Evolutionary conservation across 2,797 vertebrate species (phyloP).

Genomic region (Babyrousa celebensis): DNA sequence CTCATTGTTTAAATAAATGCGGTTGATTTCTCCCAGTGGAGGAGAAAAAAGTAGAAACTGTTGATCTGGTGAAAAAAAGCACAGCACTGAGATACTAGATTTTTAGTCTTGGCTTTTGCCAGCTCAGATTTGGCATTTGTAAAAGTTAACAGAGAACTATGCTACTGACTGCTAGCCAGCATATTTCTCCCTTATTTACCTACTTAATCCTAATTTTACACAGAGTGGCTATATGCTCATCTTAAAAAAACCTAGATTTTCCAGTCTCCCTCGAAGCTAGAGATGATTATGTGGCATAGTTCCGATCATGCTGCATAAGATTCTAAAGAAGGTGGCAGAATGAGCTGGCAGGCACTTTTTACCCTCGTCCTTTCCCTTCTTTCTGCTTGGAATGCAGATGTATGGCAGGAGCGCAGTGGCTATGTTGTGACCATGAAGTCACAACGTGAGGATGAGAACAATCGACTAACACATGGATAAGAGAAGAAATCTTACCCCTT

Average conservation of each 20-base stretch:
- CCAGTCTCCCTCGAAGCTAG: constrained; percentile 49
- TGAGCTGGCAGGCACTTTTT: no score
- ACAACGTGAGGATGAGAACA: not conserved
- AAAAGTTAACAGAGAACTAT: not conserved
- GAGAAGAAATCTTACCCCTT: not conserved
- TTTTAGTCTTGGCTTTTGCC: not conserved
- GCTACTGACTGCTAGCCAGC: not conserved
- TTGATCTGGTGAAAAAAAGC: not conserved
- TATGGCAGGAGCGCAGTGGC: not conserved
- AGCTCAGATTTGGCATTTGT: not conserved
- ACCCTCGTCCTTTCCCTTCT: not conserved
- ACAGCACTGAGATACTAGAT: not conserved
- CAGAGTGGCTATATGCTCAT: not conserved
- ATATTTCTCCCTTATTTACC: not conserved
- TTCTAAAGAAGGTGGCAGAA: not conserved
- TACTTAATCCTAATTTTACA: not conserved
- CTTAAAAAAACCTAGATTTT: not conserved
- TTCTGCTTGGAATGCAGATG: not conserved
- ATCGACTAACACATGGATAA: not conserved
- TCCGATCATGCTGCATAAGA: not conserved
- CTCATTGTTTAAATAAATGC: constrained; percentile 29
- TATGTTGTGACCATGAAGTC: not conserved
- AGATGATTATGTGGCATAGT: not conserved
- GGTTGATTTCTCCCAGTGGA: constrained; percentile 20
- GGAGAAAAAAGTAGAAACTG: not conserved